Percentiles rank a stretch among this genome's conserved stretches.
These are phyloP conservation scores for Musca domestica DNA, from an alignment of 1,140 invertebrate species.

Conservation along the genomic window DNA sequence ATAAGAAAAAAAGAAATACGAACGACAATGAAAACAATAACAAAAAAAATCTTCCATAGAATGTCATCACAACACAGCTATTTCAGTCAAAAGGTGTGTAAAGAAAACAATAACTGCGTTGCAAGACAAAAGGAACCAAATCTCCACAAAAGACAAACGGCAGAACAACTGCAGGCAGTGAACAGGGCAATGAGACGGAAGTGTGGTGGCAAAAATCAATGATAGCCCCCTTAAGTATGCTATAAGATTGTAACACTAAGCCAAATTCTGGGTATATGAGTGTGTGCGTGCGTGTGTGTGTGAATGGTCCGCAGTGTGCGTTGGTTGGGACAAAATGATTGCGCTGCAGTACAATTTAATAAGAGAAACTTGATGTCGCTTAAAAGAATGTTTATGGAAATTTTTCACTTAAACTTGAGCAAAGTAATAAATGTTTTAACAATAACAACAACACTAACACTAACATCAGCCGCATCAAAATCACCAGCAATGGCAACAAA, in stretches of 20 bases:
- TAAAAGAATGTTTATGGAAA: conserved; percentile 17
- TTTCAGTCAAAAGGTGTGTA: neutral
- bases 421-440: conserved; percentile 10
- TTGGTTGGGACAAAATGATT: neutral
- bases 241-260: neutral
- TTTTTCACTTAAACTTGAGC: conserved; percentile 13
- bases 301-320: neutral
- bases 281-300: neutral
- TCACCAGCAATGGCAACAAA: neutral
- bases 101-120: neutral
- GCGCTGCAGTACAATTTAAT: conserved; percentile 8
- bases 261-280: neutral
- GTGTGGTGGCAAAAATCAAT: neutral
- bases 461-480: neutral
- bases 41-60: too few species aligned
- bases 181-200: neutral
- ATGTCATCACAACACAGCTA: too few species aligned
- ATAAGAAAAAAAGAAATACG: too few species aligned
- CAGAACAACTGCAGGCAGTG: neutral
- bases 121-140: neutral
- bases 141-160: neutral
- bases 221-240: conserved; percentile 1
- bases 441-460: neutral
- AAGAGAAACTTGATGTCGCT: conserved; percentile 9
- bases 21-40: too few species aligned